phyloP scores from a whole-genome alignment of 1,140 invertebrate species.

The Augochlora pura region DNA sequence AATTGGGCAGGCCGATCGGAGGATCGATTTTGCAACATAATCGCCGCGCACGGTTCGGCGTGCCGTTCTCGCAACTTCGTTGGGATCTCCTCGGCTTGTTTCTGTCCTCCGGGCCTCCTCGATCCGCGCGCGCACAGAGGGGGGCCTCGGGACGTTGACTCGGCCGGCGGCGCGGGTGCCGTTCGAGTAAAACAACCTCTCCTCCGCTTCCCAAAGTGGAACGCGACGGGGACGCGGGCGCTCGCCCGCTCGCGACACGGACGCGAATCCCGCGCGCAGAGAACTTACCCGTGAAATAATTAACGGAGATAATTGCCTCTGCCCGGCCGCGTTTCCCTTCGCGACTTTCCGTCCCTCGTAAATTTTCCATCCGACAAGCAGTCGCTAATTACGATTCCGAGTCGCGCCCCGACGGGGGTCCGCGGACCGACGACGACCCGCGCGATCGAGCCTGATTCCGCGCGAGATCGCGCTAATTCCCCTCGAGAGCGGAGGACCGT shows the following conservation, averaged over 20 bases:
- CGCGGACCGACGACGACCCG: no score
- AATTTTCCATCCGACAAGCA: conserved; percentile 15
- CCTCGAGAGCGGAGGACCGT: no score
- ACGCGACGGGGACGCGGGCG: neutral
- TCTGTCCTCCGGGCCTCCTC: no score
- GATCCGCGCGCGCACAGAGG: no score
- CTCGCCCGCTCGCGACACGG: neutral
- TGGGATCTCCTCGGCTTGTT: no score
- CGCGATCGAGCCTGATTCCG: no score
- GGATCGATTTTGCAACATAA: no score
- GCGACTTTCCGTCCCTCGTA: conserved; percentile 8
- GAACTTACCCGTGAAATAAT: conserved; percentile 23
- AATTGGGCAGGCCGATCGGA: no score
- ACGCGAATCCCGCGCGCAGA: neutral
- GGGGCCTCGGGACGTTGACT: conserved; percentile 15
- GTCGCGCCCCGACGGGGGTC: neutral
- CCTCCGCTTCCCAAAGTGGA: conserved; percentile 8
- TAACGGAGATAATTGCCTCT: conserved; percentile 16
- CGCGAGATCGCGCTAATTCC: no score
- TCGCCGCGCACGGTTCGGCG: no score
- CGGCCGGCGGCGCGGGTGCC: no score
- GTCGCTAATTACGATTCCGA: conserved; percentile 5
- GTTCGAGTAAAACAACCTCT: conserved; percentile 11
- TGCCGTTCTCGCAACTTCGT: no score
- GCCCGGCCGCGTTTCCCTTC: neutral